Evolutionary conservation across 2,113 vertebrate species (phyloP), one percentile per base, ranked within the genome.

Genomic region (Anguilla rostrata): DNA sequence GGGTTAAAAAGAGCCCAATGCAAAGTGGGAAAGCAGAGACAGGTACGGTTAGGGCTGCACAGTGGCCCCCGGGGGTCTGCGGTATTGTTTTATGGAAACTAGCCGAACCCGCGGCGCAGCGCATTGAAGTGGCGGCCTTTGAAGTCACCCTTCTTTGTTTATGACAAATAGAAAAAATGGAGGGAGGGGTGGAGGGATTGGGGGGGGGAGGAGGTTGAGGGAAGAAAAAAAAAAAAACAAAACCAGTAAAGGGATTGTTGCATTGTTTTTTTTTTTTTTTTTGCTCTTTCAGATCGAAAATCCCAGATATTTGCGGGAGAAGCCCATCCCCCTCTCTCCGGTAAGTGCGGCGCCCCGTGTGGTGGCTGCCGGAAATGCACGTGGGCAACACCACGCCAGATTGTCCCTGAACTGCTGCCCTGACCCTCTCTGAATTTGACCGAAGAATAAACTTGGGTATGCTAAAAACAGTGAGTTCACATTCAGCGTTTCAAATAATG

Each of bases 291-390:
- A 99, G 98, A 94, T 98, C 89, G 97, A 98, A 95, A 98, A 98
- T 89, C 97, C 97, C 88, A 96, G 97, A 90, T 99, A 99, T 78
- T 93, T 98, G 92, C 94, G 96, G 89, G 96, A 97, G 90, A 97
- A 96, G 78, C 95, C 95, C 0, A 18, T 96, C 43, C 94, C 96
- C 8, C 66, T 96, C 83, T 95, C 97, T 87, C 92, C 97, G 94
- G 97, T 99, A 95, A 90, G 97, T 98, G 81, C 89, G 86, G 0
- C 15, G 34, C 86, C 82, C 56, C 46, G 63, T 85, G 56, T 0
- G 22, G 0, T 57, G 79, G 78, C 81, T 49, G 53, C 18, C 53
- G 40, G 84, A 39, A 0, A 57, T 26, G 22, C 26, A 5, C 5
- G 53, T 83, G n/a, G 0, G 39, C 22, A 29, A 81, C 41, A 53